A percentile compares a stretch with the other conserved stretches of the same genome.
Evolutionary conservation across 2,797 vertebrate genomes (phyloP).

Genomic region (Apogon hyalosoma): DNA sequence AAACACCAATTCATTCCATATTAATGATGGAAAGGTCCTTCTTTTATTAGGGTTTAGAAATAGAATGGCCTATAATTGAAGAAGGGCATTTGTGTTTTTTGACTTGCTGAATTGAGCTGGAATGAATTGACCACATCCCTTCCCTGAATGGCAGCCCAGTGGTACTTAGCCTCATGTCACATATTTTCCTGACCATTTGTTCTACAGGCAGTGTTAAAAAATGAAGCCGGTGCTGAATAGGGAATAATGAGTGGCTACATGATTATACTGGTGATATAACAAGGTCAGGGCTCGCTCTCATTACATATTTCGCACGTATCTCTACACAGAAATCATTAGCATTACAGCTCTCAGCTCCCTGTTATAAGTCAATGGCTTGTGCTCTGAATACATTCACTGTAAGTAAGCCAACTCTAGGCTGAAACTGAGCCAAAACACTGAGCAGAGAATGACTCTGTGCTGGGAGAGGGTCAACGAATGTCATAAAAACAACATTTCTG

Average conservation of each 20-base stretch:
- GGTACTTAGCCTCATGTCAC: slow-evolving; percentile 63
- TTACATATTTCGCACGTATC: slow-evolving; percentile 25
- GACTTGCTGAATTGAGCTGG: slow-evolving; percentile 38
- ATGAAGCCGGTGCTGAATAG: slow-evolving; percentile 47
- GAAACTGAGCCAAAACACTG: neutral
- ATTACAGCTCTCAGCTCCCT: slow-evolving; percentile 25
- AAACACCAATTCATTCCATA: slow-evolving; percentile 51
- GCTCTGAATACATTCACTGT: slow-evolving; percentile 23
- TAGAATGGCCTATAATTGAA: slow-evolving; percentile 45
- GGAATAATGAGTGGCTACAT: slow-evolving; percentile 30
- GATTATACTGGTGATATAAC: slow-evolving; percentile 48
- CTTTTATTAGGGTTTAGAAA: slow-evolving; percentile 46
- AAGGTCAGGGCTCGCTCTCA: slow-evolving; percentile 59
- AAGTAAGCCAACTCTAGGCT: slow-evolving; percentile 3
- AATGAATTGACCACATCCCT: slow-evolving; percentile 54
- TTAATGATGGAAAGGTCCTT: slow-evolving; percentile 53
- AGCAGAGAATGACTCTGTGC: neutral
- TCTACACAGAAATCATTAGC: slow-evolving; percentile 21
- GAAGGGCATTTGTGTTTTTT: slow-evolving; percentile 6
- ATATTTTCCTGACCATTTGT: slow-evolving; percentile 49
- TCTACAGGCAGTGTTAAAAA: slow-evolving; percentile 21
- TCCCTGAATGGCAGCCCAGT: slow-evolving; percentile 45
- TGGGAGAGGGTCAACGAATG: neutral
- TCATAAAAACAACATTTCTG: slow-evolving; percentile 30
- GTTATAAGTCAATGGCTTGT: slow-evolving; percentile 34